Conservation (phyloP, 2,113 vertebrate species). For the Leptodactylus fuscus region DNA sequence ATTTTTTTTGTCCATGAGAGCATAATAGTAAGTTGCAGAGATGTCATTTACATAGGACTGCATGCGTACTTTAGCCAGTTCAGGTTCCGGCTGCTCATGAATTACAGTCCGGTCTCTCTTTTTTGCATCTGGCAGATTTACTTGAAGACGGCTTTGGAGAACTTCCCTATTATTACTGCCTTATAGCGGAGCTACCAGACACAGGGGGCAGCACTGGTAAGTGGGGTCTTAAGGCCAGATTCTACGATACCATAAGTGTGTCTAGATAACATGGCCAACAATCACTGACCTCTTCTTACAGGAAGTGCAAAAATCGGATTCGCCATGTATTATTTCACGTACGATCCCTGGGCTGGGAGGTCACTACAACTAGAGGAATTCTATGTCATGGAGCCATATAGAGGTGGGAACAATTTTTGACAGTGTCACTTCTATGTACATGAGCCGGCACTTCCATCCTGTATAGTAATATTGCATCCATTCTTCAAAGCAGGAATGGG, state of each 20-base stretch:
- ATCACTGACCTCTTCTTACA: constrained; percentile 56
- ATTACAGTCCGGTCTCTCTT: background rate
- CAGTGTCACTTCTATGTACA: too few relatives aligned
- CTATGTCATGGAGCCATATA: constrained; percentile 73
- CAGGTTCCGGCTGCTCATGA: too few relatives aligned
- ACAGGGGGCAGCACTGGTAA: background rate
- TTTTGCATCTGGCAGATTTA: constrained; percentile 67
- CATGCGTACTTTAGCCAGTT: too few relatives aligned
- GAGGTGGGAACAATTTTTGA: constrained; percentile 70
- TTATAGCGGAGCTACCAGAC: constrained; percentile 74
- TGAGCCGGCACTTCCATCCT: too few relatives aligned
- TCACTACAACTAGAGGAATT: constrained; percentile 82
- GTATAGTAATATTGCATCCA: background rate
- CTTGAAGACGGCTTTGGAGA: constrained; percentile 79
- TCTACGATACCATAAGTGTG: too few relatives aligned
- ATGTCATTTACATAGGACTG: too few relatives aligned
- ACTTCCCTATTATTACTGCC: constrained; percentile 75
- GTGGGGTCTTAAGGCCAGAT: background rate
- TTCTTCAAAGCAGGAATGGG: constrained; percentile 69
- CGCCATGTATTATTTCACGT: constrained; percentile 81
- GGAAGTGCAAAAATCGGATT: constrained; percentile 72
- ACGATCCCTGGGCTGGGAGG: constrained; percentile 79
- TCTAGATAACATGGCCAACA: too few relatives aligned
- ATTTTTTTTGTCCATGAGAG: too few relatives aligned
- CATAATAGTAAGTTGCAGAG: too few relatives aligned